Percentiles rank a stretch among this genome's conserved stretches.
Evolutionary conservation across 1,140 invertebrate genomes (phyloP).

Genomic region (Ephestia elutella): DNA sequence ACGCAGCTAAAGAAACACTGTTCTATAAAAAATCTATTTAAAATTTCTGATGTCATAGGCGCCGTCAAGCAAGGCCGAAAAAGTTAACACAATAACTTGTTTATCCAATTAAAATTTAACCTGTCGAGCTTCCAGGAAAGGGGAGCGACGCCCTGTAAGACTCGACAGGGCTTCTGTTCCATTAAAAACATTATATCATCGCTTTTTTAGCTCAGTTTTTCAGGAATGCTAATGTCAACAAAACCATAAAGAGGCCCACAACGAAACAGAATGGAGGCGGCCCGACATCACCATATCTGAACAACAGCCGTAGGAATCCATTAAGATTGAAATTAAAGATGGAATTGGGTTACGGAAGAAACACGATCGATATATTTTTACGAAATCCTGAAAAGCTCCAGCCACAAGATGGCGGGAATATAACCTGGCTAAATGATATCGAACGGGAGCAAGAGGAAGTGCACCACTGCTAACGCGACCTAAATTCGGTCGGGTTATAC

Average conservation of each 20-base stretch:
- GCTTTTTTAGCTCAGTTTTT: slow-evolving; percentile 20
- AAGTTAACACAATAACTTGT: slow-evolving; percentile 19
- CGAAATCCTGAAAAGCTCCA: slow-evolving; percentile 63
- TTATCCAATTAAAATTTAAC: slow-evolving; percentile 18
- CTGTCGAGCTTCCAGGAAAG: neutral
- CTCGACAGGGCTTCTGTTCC: neutral
- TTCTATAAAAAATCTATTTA: slow-evolving; percentile 30
- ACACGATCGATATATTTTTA: slow-evolving; percentile 68
- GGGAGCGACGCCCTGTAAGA: slow-evolving; percentile 4
- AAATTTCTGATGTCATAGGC: slow-evolving; percentile 44
- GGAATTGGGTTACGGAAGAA: slow-evolving; percentile 51
- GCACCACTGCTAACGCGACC: slow-evolving; percentile 44
- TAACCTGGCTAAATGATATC: slow-evolving; percentile 42
- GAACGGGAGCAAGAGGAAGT: slow-evolving; percentile 40
- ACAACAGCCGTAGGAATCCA: neutral
- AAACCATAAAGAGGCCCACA: slow-evolving; percentile 9
- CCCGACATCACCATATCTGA: neutral
- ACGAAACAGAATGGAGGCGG: neutral
- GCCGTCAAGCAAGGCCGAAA: slow-evolving; percentile 39
- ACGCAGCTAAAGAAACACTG: slow-evolving; percentile 1
- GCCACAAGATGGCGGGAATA: slow-evolving; percentile 68
- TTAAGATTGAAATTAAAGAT: slow-evolving; percentile 28
- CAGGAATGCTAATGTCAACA: slow-evolving; percentile 48
- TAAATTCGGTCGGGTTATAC: slow-evolving; percentile 63
- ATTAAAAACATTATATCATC: slow-evolving; percentile 5